Conservation (phyloP, 2,113 vertebrate genomes). For the Taxidea taxus region DNA sequence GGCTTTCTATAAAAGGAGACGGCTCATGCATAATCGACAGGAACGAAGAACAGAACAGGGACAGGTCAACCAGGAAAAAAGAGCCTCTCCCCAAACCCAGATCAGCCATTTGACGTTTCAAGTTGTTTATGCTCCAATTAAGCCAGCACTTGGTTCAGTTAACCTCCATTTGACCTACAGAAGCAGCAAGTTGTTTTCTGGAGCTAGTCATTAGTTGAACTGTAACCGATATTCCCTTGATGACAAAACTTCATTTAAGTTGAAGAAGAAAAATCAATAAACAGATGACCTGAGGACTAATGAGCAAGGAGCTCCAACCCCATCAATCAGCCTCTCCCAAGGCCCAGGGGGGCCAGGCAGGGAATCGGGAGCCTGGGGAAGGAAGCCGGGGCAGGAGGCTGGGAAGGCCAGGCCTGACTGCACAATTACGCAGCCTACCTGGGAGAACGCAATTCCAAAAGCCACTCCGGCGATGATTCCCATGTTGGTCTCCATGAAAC, state of each 20-base stretch:
- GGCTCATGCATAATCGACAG: not conserved
- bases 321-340: slow-evolving; percentile 73
- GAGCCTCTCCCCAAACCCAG: slow-evolving; percentile 64
- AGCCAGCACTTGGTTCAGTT: slow-evolving; percentile 82
- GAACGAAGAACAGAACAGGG: slow-evolving; percentile 23
- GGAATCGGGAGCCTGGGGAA: not conserved
- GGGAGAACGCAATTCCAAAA: slow-evolving; percentile 97
- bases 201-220: slow-evolving; percentile 83
- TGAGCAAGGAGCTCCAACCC: slow-evolving; percentile 77
- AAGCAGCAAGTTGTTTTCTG: slow-evolving; percentile 80
- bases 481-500: slow-evolving; percentile 97
- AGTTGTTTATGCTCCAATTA: slow-evolving; percentile 84
- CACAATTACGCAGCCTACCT: slow-evolving; percentile 84
- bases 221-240: slow-evolving; percentile 84
- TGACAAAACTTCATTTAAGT: slow-evolving; percentile 85
- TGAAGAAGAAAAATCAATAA: slow-evolving; percentile 87
- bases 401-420: not conserved
- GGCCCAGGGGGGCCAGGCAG: slow-evolving; percentile 25
- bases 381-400: not conserved
- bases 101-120: slow-evolving; percentile 78
- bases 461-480: slow-evolving; percentile 98
- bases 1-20: not conserved
- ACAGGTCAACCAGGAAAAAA: not conserved
- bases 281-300: slow-evolving; percentile 85
- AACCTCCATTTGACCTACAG: slow-evolving; percentile 84